phyloP scores from a whole-genome alignment of 2,888 invertebrate genomes.

The Tinea trinotella region DNA sequence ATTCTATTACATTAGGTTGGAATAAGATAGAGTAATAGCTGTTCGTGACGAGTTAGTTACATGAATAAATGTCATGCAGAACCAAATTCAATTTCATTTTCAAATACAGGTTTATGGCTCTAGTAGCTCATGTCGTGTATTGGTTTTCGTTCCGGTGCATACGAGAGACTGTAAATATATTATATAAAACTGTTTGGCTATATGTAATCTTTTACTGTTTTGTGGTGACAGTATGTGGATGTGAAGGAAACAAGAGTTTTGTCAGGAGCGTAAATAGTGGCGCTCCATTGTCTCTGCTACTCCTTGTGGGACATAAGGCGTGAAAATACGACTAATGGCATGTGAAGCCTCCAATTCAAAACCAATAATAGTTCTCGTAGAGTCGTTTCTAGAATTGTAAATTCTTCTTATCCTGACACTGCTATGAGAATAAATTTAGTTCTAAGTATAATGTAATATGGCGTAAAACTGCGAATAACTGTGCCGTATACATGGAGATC shows the following conservation, averaged over 20 bases:
- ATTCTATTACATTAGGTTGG: background rate
- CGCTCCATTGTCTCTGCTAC: too few species aligned
- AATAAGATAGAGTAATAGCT: constrained; percentile 4
- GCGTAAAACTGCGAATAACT: constrained; percentile 28
- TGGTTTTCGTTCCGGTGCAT: background rate
- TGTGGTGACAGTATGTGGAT: too few species aligned
- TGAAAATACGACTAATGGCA: too few species aligned
- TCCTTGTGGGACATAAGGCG: too few species aligned
- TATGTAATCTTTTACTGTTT: too few species aligned
- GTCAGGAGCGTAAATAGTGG: too few species aligned
- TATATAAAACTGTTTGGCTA: too few species aligned
- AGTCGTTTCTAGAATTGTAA: constrained; percentile 5
- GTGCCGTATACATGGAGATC: constrained; percentile 27
- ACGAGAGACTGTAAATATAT: too few species aligned
- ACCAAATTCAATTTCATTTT: constrained; percentile 54
- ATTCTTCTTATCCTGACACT: constrained; percentile 14
- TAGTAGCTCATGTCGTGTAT: constrained; percentile 45
- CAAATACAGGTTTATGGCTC: constrained; percentile 49
- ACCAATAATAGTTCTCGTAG: background rate
- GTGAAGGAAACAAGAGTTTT: too few species aligned
- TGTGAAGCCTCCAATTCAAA: too few species aligned
- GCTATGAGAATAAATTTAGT: constrained; percentile 17
- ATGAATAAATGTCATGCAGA: constrained; percentile 52
- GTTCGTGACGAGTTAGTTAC: constrained; percentile 37
- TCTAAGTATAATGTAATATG: constrained; percentile 27